Evolutionary conservation across 2,113 vertebrate genomes (phyloP).

Genomic region (Tetrao urogallus): DNA sequence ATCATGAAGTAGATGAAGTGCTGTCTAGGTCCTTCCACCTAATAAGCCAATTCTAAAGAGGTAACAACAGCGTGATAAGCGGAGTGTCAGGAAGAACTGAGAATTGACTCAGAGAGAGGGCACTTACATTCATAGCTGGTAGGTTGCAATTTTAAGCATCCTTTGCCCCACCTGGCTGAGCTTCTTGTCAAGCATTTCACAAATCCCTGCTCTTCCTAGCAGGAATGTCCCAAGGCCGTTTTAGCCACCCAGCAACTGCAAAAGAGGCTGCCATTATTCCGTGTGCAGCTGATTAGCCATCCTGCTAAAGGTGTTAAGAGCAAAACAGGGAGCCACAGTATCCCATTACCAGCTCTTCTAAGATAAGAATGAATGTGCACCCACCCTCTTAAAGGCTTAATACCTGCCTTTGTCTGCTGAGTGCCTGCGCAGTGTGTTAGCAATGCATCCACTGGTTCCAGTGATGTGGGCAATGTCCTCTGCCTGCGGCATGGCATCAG

Average conservation of each 20-base stretch:
- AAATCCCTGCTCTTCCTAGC: not conserved
- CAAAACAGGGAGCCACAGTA: not conserved
- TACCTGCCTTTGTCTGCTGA: not conserved
- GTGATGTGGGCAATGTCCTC: no score
- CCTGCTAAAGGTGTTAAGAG: not conserved
- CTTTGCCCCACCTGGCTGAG: not conserved
- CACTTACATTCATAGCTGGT: not conserved
- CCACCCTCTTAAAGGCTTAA: not conserved
- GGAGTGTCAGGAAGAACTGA: not conserved
- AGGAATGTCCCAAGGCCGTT: not conserved
- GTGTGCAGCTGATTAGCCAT: not conserved
- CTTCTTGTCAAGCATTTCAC: not conserved
- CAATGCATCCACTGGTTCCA: not conserved
- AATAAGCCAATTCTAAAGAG: not conserved
- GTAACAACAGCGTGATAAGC: not conserved
- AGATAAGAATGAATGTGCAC: not conserved
- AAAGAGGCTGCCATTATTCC: not conserved
- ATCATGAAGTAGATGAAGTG: not conserved
- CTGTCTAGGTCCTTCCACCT: not conserved
- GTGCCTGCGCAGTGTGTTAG: not conserved
- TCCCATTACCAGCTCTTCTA: not conserved
- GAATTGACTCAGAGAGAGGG: not conserved
- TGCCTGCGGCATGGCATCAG: not conserved
- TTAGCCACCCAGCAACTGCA: not conserved
- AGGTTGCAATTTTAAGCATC: not conserved